Base-by-base conservation (phyloP, 2,888 invertebrate species). In the Phymatocera aterrima region DNA sequence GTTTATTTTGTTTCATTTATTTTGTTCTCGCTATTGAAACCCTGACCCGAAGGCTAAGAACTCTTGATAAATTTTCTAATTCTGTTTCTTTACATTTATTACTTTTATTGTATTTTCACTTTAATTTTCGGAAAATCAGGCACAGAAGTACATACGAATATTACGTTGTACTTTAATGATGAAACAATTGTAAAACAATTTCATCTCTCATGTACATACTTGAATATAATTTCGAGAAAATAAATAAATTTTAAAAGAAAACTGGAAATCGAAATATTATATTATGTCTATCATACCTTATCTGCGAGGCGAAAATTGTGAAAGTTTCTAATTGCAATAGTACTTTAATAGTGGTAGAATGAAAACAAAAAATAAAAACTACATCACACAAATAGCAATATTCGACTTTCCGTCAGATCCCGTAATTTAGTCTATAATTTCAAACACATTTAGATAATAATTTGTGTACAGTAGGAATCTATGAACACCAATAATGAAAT, bases 1-100 rank as follows among this genome's bases (percentile, higher is more conserved):
- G 80, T 77, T 54, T 70, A 72, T 18, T 10, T 37, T 18, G n/a
- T 21, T 74, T 74, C n/a, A 12, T 12, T 57, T 57, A 28, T 12
- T 28, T n/a, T n/a, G n/a, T n/a, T n/a, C n/a, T n/a, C n/a, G n/a
- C n/a, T n/a, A n/a, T n/a, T n/a, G n/a, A n/a, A 48, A 46, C 37
- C 21, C 48, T 77, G 12, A 51, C 51, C 34, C 6, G 34, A 28
- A 5, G 70, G 70, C 8, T 72, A 72, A 28, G n/a, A n/a, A n/a
- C 15, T 15, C 15, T 51, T 72, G 43, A 72, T n/a, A 51, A 37
- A 40, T 21, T 65, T 40, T 40, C 5, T 37, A 21, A 57, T 75
- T 51, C 24, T 37, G 6, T 21, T 18, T 4, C n/a, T 18, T 61
- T 61, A 10, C 12, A 31, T 15, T 28, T 60, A 15, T 60, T 60